Evolutionary conservation across 2,888 invertebrate genomes (phyloP), one percentile per base, ranked within the genome.

Genomic region (Eledona agricola): DNA sequence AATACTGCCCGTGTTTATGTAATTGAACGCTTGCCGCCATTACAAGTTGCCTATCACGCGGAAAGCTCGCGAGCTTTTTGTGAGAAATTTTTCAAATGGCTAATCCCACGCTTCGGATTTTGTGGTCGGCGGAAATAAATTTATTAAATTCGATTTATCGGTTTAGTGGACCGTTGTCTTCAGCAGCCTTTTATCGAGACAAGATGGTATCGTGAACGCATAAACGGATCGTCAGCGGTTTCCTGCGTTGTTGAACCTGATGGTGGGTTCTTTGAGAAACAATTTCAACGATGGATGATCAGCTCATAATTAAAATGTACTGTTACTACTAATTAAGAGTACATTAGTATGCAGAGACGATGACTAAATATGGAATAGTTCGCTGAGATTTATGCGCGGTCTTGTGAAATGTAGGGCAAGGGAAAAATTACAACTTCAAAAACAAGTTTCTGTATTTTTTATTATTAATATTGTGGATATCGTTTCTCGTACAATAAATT

Each of bases 71-170:
- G n/a, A 29, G 23, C 17, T 37, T 42, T 42, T 42, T 42, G 42
- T 42, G 42, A 42, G 42, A 42, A 28, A 42, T 42, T 28, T 42
- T 42, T 31, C 29, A 9, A 31, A 42, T 42, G 31, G 6, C 15
- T 42, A 15, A 12, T 42, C 42, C 31, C 42, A 42, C 42, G 42
- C 29, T 29, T 37, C 23, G 29, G 17, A 46, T 46, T 26, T 35
- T 54, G 49, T 43, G 43, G 43, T 49, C 26, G 37, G 20, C 43
- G 43, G 34, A 47, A 52, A 42, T 35, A 42, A 53, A 53, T 49
- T 49, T 53, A 42, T 53, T 49, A 49, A 47, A 42, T 35, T 25
- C 47, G 23, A 35, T 53, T 53, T 34, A 53, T 49, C 17, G 35
- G 47, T 40, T 53, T 40, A 35, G 40, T 49, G 4, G 42, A 40